A percentile compares a stretch with the other conserved stretches of the same genome.
phyloP scores from a whole-genome alignment of 1,140 invertebrate species.

The Musca domestica region DNA sequence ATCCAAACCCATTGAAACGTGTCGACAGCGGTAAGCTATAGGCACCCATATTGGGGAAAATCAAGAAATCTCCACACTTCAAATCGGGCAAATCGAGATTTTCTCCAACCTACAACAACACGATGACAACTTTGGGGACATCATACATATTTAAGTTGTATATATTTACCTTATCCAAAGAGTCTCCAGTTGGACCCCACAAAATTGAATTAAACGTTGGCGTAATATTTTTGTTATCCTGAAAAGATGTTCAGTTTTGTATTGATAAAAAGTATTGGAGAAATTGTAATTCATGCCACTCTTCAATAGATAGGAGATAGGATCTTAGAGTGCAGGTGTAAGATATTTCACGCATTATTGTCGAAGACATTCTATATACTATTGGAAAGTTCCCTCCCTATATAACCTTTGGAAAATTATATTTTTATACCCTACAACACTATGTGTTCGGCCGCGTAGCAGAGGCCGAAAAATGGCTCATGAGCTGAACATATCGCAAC shows the following conservation, averaged over 20 bases:
- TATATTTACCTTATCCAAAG: conserved; percentile 79
- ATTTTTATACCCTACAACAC: no score
- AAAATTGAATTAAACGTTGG: conserved; percentile 60
- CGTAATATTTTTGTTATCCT: conserved; percentile 27
- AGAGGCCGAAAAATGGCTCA: no score
- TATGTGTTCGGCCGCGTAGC: no score
- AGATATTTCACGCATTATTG: no score
- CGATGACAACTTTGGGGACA: neutral
- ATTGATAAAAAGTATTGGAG: no score
- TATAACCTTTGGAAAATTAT: no score
- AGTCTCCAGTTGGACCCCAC: conserved; percentile 96
- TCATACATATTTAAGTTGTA: neutral
- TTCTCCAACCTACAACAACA: conserved; percentile 53
- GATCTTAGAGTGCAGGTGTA: no score
- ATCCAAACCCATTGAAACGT: conserved; percentile 84
- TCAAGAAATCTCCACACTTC: conserved; percentile 78
- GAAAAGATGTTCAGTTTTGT: neutral
- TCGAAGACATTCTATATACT: no score
- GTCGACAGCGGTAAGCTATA: conserved; percentile 88
- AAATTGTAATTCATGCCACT: no score
- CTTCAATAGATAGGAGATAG: no score
- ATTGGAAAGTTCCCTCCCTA: no score
- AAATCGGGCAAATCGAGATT: conserved; percentile 71
- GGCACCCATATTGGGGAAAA: conserved; percentile 91
- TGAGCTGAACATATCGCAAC: no score